Percentiles rank a stretch among this genome's conserved stretches.
phyloP scores from a whole-genome alignment of 2,113 vertebrate genomes.

The Neogobius melanostomus region DNA sequence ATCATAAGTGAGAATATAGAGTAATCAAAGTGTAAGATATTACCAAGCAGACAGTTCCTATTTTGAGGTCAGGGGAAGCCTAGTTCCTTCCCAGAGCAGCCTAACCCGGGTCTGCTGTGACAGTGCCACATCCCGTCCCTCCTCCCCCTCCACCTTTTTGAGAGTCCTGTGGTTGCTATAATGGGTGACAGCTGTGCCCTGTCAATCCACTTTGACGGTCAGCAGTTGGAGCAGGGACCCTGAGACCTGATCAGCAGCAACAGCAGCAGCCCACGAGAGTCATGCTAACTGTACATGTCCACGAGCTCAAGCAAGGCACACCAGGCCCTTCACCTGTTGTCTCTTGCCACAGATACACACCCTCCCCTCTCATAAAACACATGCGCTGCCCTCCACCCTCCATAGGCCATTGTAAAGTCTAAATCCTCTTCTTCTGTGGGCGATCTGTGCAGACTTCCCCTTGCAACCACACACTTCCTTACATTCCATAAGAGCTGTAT shows the following conservation, averaged over 20 bases:
- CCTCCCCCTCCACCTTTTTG: constrained; percentile 42
- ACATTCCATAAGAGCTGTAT: constrained; percentile 97
- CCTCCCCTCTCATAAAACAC: constrained; percentile 28
- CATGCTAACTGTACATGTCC: constrained; percentile 58
- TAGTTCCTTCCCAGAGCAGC: constrained; percentile 44
- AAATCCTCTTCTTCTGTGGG: constrained; percentile 6
- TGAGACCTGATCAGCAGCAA: constrained; percentile 61
- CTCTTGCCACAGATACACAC: constrained; percentile 25
- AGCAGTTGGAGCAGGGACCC: constrained; percentile 47
- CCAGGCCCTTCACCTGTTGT: constrained; percentile 64
- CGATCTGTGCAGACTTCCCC: constrained; percentile 51
- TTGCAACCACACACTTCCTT: constrained; percentile 99
- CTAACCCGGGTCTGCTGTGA: constrained; percentile 59
- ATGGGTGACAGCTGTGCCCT: constrained; percentile 74
- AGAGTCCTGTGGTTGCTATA: constrained; percentile 62
- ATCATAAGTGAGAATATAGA: neutral
- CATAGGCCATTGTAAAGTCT: neutral
- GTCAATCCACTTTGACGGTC: constrained; percentile 76
- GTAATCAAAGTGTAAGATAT: constrained; percentile 13
- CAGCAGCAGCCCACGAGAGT: constrained; percentile 10
- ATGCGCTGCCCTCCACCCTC: constrained; percentile 13
- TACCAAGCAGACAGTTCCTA: constrained; percentile 46
- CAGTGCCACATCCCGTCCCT: constrained; percentile 46
- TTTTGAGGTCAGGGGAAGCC: constrained; percentile 51
- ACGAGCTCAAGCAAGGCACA: constrained; percentile 49